Evolutionary conservation across 2,113 vertebrate genomes (phyloP).

Genomic region (Onychostruthus taczanowskii): DNA sequence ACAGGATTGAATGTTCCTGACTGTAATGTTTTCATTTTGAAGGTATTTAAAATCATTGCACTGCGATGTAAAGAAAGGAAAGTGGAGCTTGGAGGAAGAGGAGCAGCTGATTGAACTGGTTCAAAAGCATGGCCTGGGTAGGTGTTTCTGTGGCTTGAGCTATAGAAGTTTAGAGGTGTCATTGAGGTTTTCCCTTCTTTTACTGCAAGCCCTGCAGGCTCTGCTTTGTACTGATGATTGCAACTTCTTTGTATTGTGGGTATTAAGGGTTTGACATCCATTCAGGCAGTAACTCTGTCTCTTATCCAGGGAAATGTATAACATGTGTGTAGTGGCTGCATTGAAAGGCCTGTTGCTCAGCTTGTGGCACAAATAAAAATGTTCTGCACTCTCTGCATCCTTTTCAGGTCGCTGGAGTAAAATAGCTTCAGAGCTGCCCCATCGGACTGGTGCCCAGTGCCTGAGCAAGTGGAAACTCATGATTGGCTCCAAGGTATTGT

Average conservation of each 20-base stretch:
- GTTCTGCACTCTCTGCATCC: neutral
- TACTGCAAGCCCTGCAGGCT: neutral
- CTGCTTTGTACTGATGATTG: neutral
- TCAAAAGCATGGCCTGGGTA: conserved; percentile 86
- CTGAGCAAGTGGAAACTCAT: conserved; percentile 83
- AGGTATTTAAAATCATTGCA: conserved; percentile 86
- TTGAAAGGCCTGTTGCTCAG: neutral
- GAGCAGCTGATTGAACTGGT: conserved; percentile 75
- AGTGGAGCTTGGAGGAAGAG: conserved; percentile 80
- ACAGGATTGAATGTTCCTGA: neutral
- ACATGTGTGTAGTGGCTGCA: neutral
- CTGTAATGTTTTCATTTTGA: neutral
- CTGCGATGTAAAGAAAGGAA: conserved; percentile 79
- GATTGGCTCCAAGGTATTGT: conserved; percentile 52
- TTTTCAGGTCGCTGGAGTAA: conserved; percentile 86
- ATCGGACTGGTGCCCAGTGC: conserved; percentile 83
- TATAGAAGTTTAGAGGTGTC: neutral
- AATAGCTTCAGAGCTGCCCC: conserved; percentile 85
- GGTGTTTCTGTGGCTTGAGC: neutral
- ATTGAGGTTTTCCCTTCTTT: neutral
- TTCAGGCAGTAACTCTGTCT: neutral
- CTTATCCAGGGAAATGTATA: neutral
- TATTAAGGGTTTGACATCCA: neutral
- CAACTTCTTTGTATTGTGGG: neutral
- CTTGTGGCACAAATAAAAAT: neutral